A percentile compares a stretch with the other conserved stretches of the same genome.
phyloP scores from a whole-genome alignment of 2,888 invertebrate genomes.

The Spatulosminthurus flaviceps region DNA sequence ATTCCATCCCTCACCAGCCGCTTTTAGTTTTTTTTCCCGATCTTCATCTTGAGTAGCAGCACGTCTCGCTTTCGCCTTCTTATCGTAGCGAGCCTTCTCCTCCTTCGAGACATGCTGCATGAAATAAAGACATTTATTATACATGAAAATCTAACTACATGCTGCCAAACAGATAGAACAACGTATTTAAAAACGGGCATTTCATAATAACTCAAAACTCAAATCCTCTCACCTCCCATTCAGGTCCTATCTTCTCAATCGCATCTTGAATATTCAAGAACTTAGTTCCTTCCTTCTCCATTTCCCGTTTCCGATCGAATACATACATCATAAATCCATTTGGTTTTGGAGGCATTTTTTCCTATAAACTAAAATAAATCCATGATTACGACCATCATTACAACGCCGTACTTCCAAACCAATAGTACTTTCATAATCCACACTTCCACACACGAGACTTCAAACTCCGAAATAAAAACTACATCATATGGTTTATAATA shows the following conservation, averaged over 20 bases:
- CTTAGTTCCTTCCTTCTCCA: conserved; percentile 1
- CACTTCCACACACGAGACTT: too few relatives aligned
- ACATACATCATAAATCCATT: not conserved
- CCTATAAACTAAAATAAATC: too few relatives aligned
- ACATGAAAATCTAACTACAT: not conserved
- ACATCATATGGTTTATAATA: too few relatives aligned
- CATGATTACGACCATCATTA: too few relatives aligned
- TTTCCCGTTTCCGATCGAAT: not conserved
- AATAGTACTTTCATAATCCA: too few relatives aligned
- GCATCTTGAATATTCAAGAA: not conserved
- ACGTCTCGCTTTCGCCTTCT: not conserved
- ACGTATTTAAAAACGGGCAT: not conserved
- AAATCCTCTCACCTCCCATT: not conserved
- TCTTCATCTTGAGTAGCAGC: not conserved
- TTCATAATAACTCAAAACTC: too few relatives aligned
- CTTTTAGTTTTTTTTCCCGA: not conserved
- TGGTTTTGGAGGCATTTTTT: not conserved
- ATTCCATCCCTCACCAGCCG: not conserved
- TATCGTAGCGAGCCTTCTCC: not conserved
- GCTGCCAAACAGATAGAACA: not conserved
- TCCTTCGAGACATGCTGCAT: not conserved
- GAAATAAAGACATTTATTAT: not conserved
- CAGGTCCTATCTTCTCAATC: not conserved
- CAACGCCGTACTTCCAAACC: too few relatives aligned
- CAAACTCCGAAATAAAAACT: too few relatives aligned